Evolutionary conservation across 2,797 vertebrate genomes (phyloP).

Genomic region (Phrynocephalus forsythii): DNA sequence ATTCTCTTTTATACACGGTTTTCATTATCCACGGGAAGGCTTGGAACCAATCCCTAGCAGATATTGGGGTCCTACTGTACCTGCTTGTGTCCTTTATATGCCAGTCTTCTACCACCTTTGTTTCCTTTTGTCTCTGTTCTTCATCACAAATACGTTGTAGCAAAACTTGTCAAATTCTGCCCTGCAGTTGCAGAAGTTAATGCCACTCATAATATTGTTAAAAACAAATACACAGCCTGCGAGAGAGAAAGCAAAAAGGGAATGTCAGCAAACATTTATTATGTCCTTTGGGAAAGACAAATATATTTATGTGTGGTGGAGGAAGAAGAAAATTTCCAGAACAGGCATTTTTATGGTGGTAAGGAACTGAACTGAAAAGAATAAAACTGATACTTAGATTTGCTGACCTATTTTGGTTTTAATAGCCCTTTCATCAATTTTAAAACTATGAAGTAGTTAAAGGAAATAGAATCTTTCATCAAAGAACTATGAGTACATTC

Average conservation of each 20-base stretch:
- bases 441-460: constrained; percentile 54
- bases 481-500: neutral
- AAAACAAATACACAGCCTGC: constrained; percentile 54
- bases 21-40: too few species aligned
- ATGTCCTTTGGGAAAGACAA: constrained; percentile 60
- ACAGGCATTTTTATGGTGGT: constrained; percentile 53
- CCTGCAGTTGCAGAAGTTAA: constrained; percentile 9
- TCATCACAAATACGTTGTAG: rapidly evolving
- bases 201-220: constrained; percentile 45
- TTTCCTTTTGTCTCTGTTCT: neutral
- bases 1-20: too few species aligned
- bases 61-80: too few species aligned
- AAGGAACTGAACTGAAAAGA: constrained; percentile 63
- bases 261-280: neutral
- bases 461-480: neutral
- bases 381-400: constrained; percentile 58
- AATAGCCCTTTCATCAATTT: constrained; percentile 52
- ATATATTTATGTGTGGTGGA: constrained; percentile 40
- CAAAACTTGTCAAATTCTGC: neutral
- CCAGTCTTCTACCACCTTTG: neutral
- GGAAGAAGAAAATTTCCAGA: constrained; percentile 46
- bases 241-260: constrained; percentile 18
- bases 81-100: neutral
- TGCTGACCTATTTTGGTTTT: constrained; percentile 53
- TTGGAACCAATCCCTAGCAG: too few species aligned